phyloP scores from a whole-genome alignment of 2,797 vertebrate genomes.

The Steatocranus sp. region DNA sequence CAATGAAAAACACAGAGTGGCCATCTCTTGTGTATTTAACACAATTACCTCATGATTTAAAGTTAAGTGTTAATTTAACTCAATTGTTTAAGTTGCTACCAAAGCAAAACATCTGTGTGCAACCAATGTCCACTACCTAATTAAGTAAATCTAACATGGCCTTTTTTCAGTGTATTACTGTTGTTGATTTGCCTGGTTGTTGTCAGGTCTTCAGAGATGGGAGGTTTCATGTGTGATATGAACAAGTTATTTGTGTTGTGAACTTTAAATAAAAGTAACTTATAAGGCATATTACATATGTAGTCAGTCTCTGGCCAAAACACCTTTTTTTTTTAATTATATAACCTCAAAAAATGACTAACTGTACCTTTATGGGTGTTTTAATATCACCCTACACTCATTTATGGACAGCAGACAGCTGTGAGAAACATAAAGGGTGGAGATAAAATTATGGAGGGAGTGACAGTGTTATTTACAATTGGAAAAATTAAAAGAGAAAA shows the following conservation, averaged over 20 bases:
- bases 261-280: neutral
- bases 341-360: neutral
- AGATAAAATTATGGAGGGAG: neutral
- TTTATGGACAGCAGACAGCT: neutral
- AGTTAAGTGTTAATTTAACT: neutral
- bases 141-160: neutral
- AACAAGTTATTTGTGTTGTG: neutral
- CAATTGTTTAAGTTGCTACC: neutral
- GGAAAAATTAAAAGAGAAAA: neutral
- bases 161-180: neutral
- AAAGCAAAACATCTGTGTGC: neutral
- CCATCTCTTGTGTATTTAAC: neutral
- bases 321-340: neutral
- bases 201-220: neutral
- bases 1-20: neutral
- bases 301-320: neutral
- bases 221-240: neutral
- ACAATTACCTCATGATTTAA: neutral
- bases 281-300: neutral
- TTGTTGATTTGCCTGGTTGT: neutral
- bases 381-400: neutral
- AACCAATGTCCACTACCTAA: neutral
- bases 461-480: neutral
- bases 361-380: neutral
- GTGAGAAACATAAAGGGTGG: neutral